Conservation (phyloP, 1,140 invertebrate species). For the Dendroctonus ponderosae region DNA sequence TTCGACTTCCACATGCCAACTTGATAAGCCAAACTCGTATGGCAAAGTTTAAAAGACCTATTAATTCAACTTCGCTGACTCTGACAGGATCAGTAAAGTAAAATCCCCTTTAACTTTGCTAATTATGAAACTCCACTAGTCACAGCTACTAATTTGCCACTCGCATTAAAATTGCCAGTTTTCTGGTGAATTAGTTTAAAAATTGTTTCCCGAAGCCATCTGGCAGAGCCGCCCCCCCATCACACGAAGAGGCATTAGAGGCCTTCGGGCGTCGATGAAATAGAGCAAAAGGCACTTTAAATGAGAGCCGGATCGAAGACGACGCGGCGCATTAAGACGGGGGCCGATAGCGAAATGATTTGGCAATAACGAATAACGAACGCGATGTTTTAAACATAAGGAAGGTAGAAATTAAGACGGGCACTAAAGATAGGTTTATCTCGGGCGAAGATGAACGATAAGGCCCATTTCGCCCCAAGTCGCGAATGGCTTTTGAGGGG, state of each 20-base stretch:
- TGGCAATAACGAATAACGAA: conserved; percentile 30
- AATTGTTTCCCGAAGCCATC: too few relatives aligned
- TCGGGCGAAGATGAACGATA: conserved; percentile 19
- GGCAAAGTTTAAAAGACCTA: background rate
- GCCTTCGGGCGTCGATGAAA: conserved; percentile 21
- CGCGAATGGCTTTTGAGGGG: conserved; percentile 8
- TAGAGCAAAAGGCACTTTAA: conserved; percentile 31
- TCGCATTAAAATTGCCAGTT: too few relatives aligned
- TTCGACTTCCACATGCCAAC: background rate
- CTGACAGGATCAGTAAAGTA: background rate
- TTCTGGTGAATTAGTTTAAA: too few relatives aligned
- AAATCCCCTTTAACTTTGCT: background rate
- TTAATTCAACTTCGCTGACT: too few relatives aligned
- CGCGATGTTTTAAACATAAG: conserved; percentile 31
- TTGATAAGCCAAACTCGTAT: background rate
- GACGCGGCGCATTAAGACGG: conserved; percentile 21
- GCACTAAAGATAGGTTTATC: conserved; percentile 27
- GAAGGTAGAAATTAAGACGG: conserved; percentile 29
- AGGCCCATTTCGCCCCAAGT: conserved; percentile 1
- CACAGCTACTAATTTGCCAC: too few relatives aligned
- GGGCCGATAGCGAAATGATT: conserved; percentile 29
- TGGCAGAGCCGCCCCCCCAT: too few relatives aligned
- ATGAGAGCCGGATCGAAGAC: conserved; percentile 22
- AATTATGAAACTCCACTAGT: background rate
- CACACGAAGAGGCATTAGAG: conserved; percentile 1